Evolutionary conservation across 2,888 invertebrate species (phyloP).

Genomic region (Lithophane leautieri): DNA sequence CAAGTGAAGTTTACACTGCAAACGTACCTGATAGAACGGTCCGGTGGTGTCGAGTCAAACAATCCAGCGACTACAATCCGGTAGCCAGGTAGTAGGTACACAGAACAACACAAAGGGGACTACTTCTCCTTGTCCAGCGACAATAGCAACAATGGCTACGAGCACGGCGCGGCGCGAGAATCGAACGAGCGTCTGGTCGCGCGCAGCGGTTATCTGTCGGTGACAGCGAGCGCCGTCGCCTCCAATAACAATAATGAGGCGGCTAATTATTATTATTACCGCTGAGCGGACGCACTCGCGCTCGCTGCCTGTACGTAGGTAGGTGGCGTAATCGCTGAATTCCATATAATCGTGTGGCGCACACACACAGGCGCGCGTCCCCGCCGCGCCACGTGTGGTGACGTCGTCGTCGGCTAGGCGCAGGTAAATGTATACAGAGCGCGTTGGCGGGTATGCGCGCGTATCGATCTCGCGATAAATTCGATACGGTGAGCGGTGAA

Average conservation of each 20-base stretch:
- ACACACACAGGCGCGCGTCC: conserved; percentile 72
- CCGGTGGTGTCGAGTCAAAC: conserved; percentile 72
- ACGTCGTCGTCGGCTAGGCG: conserved; percentile 80
- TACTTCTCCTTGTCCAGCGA: conserved; percentile 73
- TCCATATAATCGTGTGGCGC: conserved; percentile 81
- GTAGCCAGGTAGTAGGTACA: conserved; percentile 68
- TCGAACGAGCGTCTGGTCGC: conserved; percentile 75
- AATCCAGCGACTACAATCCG: conserved; percentile 77
- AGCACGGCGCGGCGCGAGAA: conserved; percentile 65
- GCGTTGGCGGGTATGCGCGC: conserved; percentile 76
- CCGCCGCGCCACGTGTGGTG: conserved; percentile 83
- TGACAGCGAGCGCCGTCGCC: conserved; percentile 77
- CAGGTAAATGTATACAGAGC: conserved; percentile 75
- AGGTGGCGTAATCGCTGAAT: conserved; percentile 87
- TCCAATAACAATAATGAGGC: conserved; percentile 84
- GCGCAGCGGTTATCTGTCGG: conserved; percentile 80
- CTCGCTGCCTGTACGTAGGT: conserved; percentile 73
- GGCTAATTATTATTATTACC: conserved; percentile 86
- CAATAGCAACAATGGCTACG: conserved; percentile 72
- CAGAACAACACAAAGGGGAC: conserved; percentile 74
- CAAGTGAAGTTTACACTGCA: conserved; percentile 75
- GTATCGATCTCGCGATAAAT: conserved; percentile 88
- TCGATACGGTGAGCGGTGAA: conserved; percentile 87
- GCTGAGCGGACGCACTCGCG: conserved; percentile 76
- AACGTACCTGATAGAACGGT: conserved; percentile 77